Evolutionary conservation across 2,888 invertebrate genomes (phyloP), one percentile per base, ranked within the genome.

Genomic region (Linnaemya vulpina): DNA sequence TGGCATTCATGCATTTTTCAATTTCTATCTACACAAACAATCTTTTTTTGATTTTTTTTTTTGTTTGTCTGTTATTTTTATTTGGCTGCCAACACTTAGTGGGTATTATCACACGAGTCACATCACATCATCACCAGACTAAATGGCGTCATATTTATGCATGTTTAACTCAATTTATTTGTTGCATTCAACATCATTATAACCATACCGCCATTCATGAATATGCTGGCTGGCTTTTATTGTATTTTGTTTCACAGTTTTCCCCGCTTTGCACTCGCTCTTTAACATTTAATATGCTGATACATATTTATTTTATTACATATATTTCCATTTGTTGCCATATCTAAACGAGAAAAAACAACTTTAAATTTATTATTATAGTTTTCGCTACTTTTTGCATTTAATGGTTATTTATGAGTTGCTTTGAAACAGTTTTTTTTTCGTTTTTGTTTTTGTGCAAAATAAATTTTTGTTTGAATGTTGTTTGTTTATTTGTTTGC

Each of bases 91-190:
- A 79, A 46, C 63, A 25, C 55, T 51, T 70, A 51, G 75, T 75
- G 58, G 53, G 38, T 58, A 25, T 58, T n/a, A 73, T 81, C 67
- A 62, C 55, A 65, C 82, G 65, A 77, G 77, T 71, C 75, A 73
- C 43, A 84, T 55, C 62, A 43, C 20, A 74, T 75, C 55, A 71
- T 67, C 81, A 68, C 76, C 71, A 84, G 84, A 84, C 84, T 71
- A 84, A 84, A 84, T 84, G 84, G 84, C 84, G 84, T 84, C 84
- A 84, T 84, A 68, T 73, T 77, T 73, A 84, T 76, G 58, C 76
- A 77, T 80, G 76, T 79, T 76, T 68, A 73, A 46, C 46, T 73
- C 38, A 55, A 68, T 74, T 79, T 79, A 58, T 77, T 77, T 73
- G 67, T 77, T 77, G 62, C 51, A 62, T 74, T 73, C 78, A 79